A percentile compares a stretch with the other conserved stretches of the same genome.
These are phyloP conservation scores for Chinchilla lanigera DNA, from an alignment of 2,113 vertebrate genomes.

Conservation along the genomic window DNA sequence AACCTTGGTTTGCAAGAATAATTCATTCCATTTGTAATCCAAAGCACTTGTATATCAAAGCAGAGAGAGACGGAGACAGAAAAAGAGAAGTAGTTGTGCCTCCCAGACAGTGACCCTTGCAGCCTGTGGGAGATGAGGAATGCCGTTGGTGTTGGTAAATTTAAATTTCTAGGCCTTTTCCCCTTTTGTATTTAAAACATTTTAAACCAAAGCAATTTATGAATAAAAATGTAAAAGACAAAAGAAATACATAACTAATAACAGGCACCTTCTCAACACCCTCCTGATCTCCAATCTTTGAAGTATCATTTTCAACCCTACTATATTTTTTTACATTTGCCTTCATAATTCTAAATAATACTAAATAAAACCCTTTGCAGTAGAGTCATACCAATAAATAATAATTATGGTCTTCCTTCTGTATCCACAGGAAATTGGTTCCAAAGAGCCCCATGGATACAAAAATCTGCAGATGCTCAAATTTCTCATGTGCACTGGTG, in stretches of 20 bases:
- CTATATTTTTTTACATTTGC: neutral
- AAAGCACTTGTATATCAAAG: too few relatives aligned
- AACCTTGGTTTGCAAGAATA: too few relatives aligned
- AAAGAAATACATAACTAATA: neutral
- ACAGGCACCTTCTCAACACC: neutral
- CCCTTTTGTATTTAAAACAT: neutral
- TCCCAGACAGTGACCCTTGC: neutral
- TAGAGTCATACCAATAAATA: neutral
- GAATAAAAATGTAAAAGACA: neutral
- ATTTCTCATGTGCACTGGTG: neutral
- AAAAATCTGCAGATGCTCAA: neutral
- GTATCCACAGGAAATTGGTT: neutral
- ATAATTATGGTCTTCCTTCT: neutral
- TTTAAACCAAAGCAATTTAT: neutral
- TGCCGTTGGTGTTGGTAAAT: neutral
- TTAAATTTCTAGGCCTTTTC: neutral
- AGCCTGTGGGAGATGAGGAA: neutral
- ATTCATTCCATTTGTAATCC: too few relatives aligned
- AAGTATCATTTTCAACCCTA: neutral
- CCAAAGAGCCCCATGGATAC: neutral
- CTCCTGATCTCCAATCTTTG: neutral
- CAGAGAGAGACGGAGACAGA: neutral
- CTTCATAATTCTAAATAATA: neutral
- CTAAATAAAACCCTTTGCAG: neutral
- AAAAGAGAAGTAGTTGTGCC: too few relatives aligned